These are phyloP conservation scores for Eublepharis macularius DNA, from an alignment of 2,113 vertebrate genomes.

Conservation along the genomic window DNA sequence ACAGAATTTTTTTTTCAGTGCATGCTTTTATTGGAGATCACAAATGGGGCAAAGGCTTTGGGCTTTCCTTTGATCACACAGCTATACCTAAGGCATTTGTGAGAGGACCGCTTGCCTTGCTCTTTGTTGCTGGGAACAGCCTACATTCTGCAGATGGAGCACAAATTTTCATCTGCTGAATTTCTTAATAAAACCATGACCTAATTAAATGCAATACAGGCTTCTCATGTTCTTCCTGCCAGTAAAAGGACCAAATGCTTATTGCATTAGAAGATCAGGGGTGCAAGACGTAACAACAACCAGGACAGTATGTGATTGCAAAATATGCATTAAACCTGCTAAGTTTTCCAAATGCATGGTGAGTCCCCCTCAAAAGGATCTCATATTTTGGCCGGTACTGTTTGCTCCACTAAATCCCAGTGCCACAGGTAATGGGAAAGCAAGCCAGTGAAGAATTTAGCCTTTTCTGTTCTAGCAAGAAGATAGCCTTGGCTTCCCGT, in stretches of 20 bases:
- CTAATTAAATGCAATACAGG: not conserved
- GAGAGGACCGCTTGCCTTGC: not conserved
- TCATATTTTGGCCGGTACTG: not conserved
- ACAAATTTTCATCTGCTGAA: not conserved
- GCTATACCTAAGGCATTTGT: not conserved
- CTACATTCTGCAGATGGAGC: not conserved
- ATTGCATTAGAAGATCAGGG: not conserved
- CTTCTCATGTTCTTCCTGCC: not conserved
- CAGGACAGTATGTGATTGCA: not conserved
- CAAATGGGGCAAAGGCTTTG: not conserved
- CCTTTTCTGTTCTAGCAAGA: rapidly evolving
- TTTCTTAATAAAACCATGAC: not conserved
- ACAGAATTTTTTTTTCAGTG: too few species aligned
- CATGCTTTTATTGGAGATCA: not conserved
- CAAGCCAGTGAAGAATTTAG: not conserved
- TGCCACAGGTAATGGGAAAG: not conserved
- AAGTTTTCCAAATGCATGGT: not conserved
- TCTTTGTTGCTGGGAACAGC: not conserved
- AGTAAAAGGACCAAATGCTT: not conserved
- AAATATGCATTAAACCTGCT: not conserved
- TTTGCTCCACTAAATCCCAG: not conserved
- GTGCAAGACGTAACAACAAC: too few species aligned
- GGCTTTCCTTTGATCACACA: not conserved
- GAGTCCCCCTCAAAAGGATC: not conserved
- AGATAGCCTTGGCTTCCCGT: not conserved